These are phyloP conservation scores for Melolontha melolontha DNA, from an alignment of 2,888 invertebrate species.

Conservation along the genomic window DNA sequence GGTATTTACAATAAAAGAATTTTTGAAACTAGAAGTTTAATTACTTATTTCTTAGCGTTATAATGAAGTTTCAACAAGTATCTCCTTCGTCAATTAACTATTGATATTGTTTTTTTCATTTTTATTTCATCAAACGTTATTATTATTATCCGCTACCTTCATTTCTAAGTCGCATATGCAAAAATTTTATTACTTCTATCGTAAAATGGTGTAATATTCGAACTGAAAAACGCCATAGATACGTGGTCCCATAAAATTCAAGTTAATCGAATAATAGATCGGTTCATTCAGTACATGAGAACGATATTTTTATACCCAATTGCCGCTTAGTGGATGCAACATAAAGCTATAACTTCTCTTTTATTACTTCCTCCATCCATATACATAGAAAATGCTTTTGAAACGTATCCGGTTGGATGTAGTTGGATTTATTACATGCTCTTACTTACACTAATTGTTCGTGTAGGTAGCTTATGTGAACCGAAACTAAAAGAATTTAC, in stretches of 20 bases:
- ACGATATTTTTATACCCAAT: constrained; percentile 13
- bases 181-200: neutral
- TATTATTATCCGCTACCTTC: neutral
- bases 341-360: constrained; percentile 14
- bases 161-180: neutral
- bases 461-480: neutral
- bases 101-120: no score
- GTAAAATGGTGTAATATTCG: neutral
- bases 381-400: neutral
- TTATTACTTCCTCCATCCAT: constrained; percentile 14
- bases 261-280: constrained; percentile 33
- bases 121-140: no score
- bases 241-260: neutral
- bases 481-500: no score
- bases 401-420: neutral
- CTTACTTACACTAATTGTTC: neutral
- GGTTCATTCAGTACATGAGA: constrained; percentile 6
- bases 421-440: neutral
- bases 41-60: no score
- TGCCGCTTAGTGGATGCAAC: constrained; percentile 13
- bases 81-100: no score
- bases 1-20: no score
- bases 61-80: no score
- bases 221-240: constrained; percentile 9
- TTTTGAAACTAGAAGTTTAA: no score